Percentiles rank a stretch among this genome's conserved stretches.
Conservation (phyloP, 2,797 vertebrate species). For the Clarias fuscus region DNA sequence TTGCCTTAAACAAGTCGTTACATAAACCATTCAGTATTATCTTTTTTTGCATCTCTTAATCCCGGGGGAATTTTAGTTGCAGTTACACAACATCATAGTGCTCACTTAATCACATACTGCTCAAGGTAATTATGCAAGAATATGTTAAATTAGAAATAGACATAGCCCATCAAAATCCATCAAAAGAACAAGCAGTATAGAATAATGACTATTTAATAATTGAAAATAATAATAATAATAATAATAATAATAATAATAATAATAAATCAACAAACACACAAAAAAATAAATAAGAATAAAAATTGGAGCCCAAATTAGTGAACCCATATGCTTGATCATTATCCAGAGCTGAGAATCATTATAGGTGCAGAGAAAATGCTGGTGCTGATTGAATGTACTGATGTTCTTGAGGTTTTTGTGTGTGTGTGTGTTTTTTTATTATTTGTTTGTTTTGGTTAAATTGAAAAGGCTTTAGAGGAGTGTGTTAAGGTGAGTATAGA, state of each 20-base stretch:
- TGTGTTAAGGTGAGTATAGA: conserved; percentile 29
- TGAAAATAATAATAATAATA: not conserved
- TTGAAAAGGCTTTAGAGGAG: conserved; percentile 39
- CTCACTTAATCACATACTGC: conserved; percentile 49
- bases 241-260: not conserved
- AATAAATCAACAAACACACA: no score
- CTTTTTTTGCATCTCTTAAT: conserved; percentile 42
- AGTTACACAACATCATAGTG: not conserved
- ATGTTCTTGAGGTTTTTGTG: not conserved
- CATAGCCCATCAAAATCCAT: not conserved
- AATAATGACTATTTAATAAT: not conserved
- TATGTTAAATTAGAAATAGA: not conserved
- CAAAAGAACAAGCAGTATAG: not conserved
- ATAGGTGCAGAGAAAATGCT: not conserved
- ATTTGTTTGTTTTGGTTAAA: conserved; percentile 18
- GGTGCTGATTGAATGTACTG: conserved; percentile 7
- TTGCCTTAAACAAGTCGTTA: not conserved
- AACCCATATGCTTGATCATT: not conserved
- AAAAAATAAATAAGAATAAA: not conserved
- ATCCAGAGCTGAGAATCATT: conserved; percentile 2
- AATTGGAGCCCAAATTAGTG: not conserved
- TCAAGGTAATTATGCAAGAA: not conserved
- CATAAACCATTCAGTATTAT: not conserved
- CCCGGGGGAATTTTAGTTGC: not conserved
- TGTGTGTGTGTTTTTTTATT: conserved; percentile 16